Evolutionary conservation across 2,888 invertebrate species (phyloP).

Genomic region (Erynnis tages): DNA sequence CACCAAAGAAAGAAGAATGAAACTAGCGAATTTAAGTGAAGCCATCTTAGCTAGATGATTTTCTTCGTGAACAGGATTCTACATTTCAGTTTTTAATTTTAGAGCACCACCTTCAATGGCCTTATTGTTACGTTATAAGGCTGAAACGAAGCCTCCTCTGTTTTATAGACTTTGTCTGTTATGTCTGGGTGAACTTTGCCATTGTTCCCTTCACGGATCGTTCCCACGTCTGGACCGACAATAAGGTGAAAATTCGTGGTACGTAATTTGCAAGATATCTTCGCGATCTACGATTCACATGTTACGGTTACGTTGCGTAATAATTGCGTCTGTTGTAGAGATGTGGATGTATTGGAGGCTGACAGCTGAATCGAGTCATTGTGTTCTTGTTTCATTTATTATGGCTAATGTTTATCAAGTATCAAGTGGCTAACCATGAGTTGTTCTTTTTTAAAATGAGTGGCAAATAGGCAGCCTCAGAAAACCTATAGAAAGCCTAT

Average conservation of each 20-base stretch:
- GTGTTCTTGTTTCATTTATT: not conserved
- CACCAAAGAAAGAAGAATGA: constrained; percentile 38
- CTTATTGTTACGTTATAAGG: constrained; percentile 18
- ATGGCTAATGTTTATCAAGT: too few relatives aligned
- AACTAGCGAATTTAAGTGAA: constrained; percentile 3
- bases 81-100: constrained; percentile 29
- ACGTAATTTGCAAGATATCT: constrained; percentile 67
- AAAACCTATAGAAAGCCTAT: too few relatives aligned
- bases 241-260: constrained; percentile 77
- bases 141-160: constrained; percentile 54
- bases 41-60: not conserved
- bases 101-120: constrained; percentile 24
- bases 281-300: constrained; percentile 53
- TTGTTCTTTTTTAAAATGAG: too few relatives aligned
- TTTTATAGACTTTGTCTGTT: constrained; percentile 78
- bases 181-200: constrained; percentile 78
- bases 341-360: not conserved
- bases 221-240: constrained; percentile 69
- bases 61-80: constrained; percentile 1
- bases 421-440: too few relatives aligned
- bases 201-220: constrained; percentile 74
- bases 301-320: constrained; percentile 58
- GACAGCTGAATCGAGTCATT: not conserved
- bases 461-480: too few relatives aligned
- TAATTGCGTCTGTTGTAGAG: constrained; percentile 35